A percentile compares a stretch with the other conserved stretches of the same genome.
phyloP scores from a whole-genome alignment of 2,888 invertebrate genomes.

The Ophion ellenae region DNA sequence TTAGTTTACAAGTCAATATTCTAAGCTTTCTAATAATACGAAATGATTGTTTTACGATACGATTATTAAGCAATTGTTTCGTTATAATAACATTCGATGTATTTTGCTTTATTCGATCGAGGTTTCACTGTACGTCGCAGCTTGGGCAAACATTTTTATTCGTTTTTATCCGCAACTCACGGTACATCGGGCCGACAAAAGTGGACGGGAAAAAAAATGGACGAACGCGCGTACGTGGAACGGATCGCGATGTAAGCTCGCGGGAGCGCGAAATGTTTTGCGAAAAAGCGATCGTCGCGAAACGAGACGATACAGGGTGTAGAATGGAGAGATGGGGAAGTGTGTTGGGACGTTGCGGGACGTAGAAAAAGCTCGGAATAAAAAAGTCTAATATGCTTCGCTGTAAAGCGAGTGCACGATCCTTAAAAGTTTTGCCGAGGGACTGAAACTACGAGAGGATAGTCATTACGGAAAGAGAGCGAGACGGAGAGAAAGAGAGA shows the following conservation, averaged over 20 bases:
- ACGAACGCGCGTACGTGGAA: conserved; percentile 59
- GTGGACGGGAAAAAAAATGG: conserved; percentile 41
- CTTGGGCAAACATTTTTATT: background rate
- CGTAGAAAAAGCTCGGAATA: conserved; percentile 40
- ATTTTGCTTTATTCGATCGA: background rate
- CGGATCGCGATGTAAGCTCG: conserved; percentile 68
- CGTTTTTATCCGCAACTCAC: conserved; percentile 39
- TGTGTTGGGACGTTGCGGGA: background rate
- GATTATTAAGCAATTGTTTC: background rate
- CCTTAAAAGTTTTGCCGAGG: conserved; percentile 55
- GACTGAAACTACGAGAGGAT: conserved; percentile 32
- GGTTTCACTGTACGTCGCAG: conserved; percentile 2
- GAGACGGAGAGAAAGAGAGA: background rate
- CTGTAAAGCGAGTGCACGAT: conserved; percentile 31
- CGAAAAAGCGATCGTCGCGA: conserved; percentile 45
- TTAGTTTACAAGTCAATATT: no score
- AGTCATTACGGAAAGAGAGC: conserved; percentile 19
- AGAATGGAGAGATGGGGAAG: background rate
- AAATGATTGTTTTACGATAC: no score
- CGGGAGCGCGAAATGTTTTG: conserved; percentile 62
- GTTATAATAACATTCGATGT: background rate
- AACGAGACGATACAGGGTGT: conserved; percentile 8
- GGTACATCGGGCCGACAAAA: conserved; percentile 40
- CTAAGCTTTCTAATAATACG: no score
- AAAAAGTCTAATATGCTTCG: conserved; percentile 41